Base-by-base conservation (phyloP, 2,888 invertebrate genomes). In the Polydesmus complanatus region DNA sequence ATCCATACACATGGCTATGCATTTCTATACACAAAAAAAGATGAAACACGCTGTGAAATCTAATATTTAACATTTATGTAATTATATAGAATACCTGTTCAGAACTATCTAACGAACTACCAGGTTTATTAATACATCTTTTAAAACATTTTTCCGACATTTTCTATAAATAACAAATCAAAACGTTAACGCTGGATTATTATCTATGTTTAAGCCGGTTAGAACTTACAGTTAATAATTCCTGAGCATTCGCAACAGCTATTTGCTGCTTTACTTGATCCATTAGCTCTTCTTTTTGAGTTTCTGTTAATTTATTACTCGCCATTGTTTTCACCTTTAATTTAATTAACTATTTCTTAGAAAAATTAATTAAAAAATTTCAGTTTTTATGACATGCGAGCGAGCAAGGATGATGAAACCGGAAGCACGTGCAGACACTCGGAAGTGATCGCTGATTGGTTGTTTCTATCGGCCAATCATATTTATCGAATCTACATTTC, bases 1-100 rank as follows among this genome's bases (percentile, higher is more conserved):
- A 75, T 96, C 96, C 94, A 95, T 94, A 74, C 96, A 96, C 89
- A 94, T 93, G 0, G 92, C 89, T 68, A 96, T 82, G 73, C 95
- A 96, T 83, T 92, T 94, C 84, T 95, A 84, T 56, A 79, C 80
- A 55, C 1, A 21, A 61, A 8, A 37, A 5, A 8, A 5, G 37
- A 37, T 37, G n/a, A n/a, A n/a, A n/a, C n/a, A n/a, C n/a, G n/a
- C n/a, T n/a, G n/a, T n/a, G n/a, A n/a, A n/a, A n/a, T n/a, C n/a
- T n/a, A n/a, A n/a, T n/a, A n/a, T n/a, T n/a, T n/a, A n/a, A n/a
- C n/a, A n/a, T n/a, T n/a, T n/a, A n/a, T n/a, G n/a, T n/a, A n/a
- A n/a, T n/a, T n/a, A n/a, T 58, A 49, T 23, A 55, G 67, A 67
- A 72, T 73, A 85, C 86, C 77, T 83, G 83, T 80, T 93, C 93